phyloP scores from a whole-genome alignment of 2,113 vertebrate genomes.

The Prionailurus bengalensis region DNA sequence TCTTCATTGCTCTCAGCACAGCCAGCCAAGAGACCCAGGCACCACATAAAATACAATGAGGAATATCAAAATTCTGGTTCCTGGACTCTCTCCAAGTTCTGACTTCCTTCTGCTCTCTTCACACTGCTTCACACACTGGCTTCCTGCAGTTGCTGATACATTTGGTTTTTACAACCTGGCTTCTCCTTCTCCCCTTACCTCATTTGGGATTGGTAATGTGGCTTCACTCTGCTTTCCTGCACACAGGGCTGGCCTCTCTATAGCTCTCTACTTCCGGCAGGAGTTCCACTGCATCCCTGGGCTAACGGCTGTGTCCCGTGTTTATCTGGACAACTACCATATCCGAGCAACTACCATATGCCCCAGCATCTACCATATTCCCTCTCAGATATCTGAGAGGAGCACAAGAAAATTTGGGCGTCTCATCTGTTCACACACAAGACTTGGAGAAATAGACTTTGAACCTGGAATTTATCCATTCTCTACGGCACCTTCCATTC shows the following conservation, averaged over 20 bases:
- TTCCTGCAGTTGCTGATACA: background rate
- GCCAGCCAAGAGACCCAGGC: background rate
- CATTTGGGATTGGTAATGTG: background rate
- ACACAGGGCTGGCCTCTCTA: background rate
- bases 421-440: slow-evolving; percentile 54
- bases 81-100: background rate
- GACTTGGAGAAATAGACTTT: background rate
- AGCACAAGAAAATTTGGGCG: background rate
- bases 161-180: background rate
- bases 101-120: background rate
- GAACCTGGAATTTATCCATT: background rate
- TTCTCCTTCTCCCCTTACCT: background rate
- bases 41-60: background rate
- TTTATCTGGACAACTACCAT: background rate
- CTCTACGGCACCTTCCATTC: background rate
- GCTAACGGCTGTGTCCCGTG: background rate
- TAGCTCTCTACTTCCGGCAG: background rate
- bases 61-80: background rate
- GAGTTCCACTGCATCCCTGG: background rate
- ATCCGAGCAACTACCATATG: background rate
- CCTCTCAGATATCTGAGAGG: background rate
- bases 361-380: background rate
- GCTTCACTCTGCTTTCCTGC: background rate
- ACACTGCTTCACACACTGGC: background rate
- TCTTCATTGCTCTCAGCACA: background rate